Conservation (phyloP, 2,888 invertebrate species). For the Sinohyriopsis cumingii region DNA sequence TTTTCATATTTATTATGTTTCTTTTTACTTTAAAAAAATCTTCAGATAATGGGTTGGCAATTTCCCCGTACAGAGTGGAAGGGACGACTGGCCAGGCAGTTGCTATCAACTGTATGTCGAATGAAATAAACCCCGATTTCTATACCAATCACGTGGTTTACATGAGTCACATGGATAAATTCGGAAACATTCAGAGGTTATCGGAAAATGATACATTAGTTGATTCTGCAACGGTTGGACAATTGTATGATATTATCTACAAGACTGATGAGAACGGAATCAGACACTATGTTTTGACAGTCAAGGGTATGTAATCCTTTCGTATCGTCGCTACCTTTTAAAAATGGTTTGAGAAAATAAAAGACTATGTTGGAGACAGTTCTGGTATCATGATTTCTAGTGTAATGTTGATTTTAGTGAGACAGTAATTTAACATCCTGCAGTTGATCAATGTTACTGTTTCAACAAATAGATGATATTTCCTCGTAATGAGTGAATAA, state of each 20-base stretch:
- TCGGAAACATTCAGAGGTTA: too few relatives aligned
- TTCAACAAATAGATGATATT: too few relatives aligned
- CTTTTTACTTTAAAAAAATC: not conserved
- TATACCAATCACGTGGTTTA: conserved; percentile 6
- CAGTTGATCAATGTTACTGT: too few relatives aligned
- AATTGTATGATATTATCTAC: conserved; percentile 19
- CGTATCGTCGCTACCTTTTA: too few relatives aligned
- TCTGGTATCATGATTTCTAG: too few relatives aligned
- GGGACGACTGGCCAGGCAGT: conserved; percentile 14
- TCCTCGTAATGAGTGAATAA: too few relatives aligned
- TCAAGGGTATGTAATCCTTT: conserved; percentile 19
- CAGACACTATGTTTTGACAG: conserved; percentile 21
- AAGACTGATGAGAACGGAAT: conserved; percentile 10
- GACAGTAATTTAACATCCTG: too few relatives aligned
- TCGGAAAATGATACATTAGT: too few relatives aligned
- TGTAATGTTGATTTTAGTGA: too few relatives aligned
- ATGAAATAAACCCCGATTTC: conserved; percentile 7
- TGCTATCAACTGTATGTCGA: conserved; percentile 29
- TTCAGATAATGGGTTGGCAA: conserved; percentile 23
- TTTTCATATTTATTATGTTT: too few relatives aligned
- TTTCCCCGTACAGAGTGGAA: conserved; percentile 22
- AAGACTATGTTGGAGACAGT: too few relatives aligned
- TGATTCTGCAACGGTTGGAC: conserved; percentile 17
- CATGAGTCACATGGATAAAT: conserved; percentile 15
- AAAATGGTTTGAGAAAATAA: too few relatives aligned